A percentile compares a stretch with the other conserved stretches of the same genome.
Conservation (phyloP, 2,888 invertebrate genomes). For the Drosophila paranaensis region DNA sequence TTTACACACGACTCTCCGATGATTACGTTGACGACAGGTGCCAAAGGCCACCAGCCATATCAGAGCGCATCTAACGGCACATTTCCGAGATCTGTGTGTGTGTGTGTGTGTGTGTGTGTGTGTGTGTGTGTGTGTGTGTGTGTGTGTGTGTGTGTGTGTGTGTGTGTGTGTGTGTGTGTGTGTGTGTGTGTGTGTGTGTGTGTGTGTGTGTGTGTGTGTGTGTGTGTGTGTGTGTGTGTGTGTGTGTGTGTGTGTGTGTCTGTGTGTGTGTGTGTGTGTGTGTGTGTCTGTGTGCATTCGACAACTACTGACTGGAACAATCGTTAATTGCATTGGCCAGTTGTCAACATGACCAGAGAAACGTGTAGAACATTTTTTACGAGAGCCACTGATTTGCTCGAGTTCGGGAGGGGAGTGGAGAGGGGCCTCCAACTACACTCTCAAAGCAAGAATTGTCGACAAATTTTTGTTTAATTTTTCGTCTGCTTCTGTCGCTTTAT, state of each 20-base stretch:
- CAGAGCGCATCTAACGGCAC: constrained; percentile 69
- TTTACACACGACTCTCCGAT: constrained; percentile 55
- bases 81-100: not conserved
- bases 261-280: not conserved
- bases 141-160: constrained; percentile 6
- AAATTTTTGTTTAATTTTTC: constrained; percentile 22
- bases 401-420: not conserved
- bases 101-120: constrained; percentile 3
- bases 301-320: constrained; percentile 69
- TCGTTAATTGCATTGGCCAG: constrained; percentile 82
- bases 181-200: constrained; percentile 8
- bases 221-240: not conserved
- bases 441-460: constrained; percentile 15
- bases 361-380: constrained; percentile 63
- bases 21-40: constrained; percentile 76
- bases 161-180: constrained; percentile 9
- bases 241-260: not conserved
- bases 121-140: constrained; percentile 9
- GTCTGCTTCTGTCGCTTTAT: not conserved
- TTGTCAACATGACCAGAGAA: constrained; percentile 74
- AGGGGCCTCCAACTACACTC: not conserved
- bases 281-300: constrained; percentile 22
- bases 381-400: not conserved
- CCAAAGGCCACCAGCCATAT: constrained; percentile 72
- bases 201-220: constrained; percentile 4